Conservation (phyloP, 2,888 invertebrate genomes). For the Heliconius charithonia region DNA sequence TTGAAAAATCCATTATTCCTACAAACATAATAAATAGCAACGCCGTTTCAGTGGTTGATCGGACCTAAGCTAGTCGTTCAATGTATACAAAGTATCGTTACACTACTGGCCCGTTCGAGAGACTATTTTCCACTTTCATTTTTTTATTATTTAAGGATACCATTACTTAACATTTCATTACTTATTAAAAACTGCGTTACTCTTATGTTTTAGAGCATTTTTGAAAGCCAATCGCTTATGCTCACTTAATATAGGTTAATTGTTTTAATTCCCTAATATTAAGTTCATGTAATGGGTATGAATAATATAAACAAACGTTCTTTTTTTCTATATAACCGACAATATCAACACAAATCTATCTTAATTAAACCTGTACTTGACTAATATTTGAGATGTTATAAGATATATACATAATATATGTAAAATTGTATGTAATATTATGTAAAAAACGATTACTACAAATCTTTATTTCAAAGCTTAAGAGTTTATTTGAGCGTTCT, state of each 20-base stretch:
- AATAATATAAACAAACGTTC: neutral
- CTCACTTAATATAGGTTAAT: neutral
- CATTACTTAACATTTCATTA: neutral
- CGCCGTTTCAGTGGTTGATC: neutral
- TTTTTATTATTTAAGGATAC: constrained; percentile 9
- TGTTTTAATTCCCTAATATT: neutral
- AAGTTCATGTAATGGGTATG: too few relatives aligned
- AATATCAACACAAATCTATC: neutral
- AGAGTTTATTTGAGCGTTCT: too few relatives aligned
- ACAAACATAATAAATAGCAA: neutral
- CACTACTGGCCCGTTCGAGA: constrained; percentile 54
- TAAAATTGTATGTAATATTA: too few relatives aligned
- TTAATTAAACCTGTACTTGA: neutral
- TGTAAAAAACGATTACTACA: too few relatives aligned
- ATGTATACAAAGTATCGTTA: constrained; percentile 66
- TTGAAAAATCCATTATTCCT: too few relatives aligned
- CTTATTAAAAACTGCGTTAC: neutral
- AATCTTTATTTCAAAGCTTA: too few relatives aligned
- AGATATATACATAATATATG: too few relatives aligned
- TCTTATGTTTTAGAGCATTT: neutral
- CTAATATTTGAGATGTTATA: neutral
- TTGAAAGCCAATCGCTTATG: neutral
- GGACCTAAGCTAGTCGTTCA: constrained; percentile 64
- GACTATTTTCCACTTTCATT: constrained; percentile 52
- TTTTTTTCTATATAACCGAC: neutral